Evolutionary conservation across 2,797 vertebrate genomes (phyloP).

Genomic region (Epinephelus awoara): DNA sequence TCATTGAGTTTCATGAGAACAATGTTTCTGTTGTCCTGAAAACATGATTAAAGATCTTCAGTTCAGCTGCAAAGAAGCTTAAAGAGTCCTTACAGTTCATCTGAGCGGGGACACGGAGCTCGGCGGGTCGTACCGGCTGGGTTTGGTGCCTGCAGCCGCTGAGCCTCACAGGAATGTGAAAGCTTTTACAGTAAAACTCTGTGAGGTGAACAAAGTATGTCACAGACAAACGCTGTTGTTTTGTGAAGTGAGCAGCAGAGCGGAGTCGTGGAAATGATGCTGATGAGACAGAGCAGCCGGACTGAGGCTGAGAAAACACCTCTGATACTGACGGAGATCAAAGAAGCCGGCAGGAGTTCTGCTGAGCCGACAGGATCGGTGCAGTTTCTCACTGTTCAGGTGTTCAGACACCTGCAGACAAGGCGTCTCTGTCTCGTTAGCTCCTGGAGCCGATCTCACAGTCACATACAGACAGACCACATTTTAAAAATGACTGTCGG

Average conservation of each 20-base stretch:
- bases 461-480: too few species aligned
- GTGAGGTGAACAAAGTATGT: slow-evolving; percentile 45
- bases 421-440: too few species aligned
- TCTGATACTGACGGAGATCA: slow-evolving; percentile 25
- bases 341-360: slow-evolving; percentile 9
- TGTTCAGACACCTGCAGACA: too few species aligned
- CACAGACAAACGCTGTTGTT: slow-evolving; percentile 44
- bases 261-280: slow-evolving; percentile 58
- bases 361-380: too few species aligned
- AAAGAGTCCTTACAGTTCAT: not conserved
- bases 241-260: slow-evolving; percentile 11
- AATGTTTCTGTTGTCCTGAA: slow-evolving; percentile 25
- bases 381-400: too few species aligned
- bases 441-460: too few species aligned
- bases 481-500: too few species aligned
- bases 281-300: slow-evolving; percentile 62
- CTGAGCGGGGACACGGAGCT: not conserved
- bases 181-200: slow-evolving; percentile 49
- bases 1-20: slow-evolving; percentile 10
- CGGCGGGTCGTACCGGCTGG: not conserved
- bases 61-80: slow-evolving; percentile 35
- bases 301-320: slow-evolving; percentile 47
- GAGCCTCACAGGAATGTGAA: slow-evolving; percentile 61
- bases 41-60: slow-evolving; percentile 19
- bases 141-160: slow-evolving; percentile 12